phyloP scores from a whole-genome alignment of 1,140 invertebrate genomes.

The Caenorhabditis briggsae region DNA sequence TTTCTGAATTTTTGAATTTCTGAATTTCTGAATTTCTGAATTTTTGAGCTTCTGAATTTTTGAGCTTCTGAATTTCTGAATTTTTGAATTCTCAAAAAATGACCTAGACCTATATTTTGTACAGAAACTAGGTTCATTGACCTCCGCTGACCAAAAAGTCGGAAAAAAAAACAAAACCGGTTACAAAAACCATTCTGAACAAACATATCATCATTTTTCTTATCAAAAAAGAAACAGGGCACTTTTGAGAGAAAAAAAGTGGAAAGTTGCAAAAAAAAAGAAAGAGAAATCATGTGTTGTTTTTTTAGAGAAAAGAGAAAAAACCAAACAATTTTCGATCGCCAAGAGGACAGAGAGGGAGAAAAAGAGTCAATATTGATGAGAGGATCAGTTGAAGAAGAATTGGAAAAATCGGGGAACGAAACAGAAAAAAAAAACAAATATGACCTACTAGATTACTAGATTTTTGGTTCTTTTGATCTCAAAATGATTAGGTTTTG shows the following conservation, averaged over 20 bases:
- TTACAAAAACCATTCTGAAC: no score
- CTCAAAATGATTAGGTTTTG: background rate
- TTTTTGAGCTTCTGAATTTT: no score
- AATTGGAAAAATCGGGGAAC: background rate
- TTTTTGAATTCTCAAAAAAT: no score
- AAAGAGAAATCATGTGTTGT: conserved; percentile 17
- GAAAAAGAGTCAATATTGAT: conserved; percentile 15
- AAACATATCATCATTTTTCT: conserved; percentile 1
- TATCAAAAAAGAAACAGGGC: background rate
- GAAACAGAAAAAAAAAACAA: background rate
- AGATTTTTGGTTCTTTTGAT: background rate
- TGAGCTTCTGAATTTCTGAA: no score
- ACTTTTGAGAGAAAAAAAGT: background rate
- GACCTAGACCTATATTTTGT: no score
- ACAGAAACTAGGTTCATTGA: no score
- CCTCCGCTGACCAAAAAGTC: no score
- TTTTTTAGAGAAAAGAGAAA: background rate
- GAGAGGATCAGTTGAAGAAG: background rate
- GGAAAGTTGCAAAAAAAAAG: background rate
- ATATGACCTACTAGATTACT: background rate
- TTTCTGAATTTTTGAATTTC: no score
- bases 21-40: no score
- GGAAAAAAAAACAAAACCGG: no score
- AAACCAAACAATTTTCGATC: conserved; percentile 40
- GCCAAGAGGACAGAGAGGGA: conserved; percentile 13